These are phyloP conservation scores for Trichogramma evanescens DNA, from an alignment of 2,888 invertebrate genomes.

Conservation along the genomic window DNA sequence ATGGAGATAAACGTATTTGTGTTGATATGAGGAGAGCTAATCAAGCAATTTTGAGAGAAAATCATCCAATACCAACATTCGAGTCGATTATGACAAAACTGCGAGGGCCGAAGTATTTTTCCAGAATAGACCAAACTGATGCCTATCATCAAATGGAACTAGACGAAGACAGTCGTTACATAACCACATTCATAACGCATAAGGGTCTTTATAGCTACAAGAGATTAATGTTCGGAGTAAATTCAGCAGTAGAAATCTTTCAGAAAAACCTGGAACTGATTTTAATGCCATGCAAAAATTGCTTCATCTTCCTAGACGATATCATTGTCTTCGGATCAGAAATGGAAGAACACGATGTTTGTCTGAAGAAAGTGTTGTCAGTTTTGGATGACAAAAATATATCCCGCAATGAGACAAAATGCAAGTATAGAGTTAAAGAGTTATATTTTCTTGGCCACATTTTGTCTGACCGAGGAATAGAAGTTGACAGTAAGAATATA, in stretches of 20 bases:
- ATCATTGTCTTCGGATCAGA: conserved; percentile 37
- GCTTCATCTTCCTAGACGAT: conserved; percentile 31
- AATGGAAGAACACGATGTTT: conserved; percentile 31
- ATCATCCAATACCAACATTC: neutral
- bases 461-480: neutral
- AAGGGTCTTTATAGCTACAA: too few relatives aligned
- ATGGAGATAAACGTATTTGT: conserved; percentile 8
- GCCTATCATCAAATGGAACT: conserved; percentile 8
- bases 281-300: conserved; percentile 24
- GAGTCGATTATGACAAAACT: neutral
- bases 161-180: conserved; percentile 4
- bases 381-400: conserved; percentile 16
- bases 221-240: conserved; percentile 44
- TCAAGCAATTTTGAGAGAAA: too few relatives aligned
- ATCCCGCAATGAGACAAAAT: conserved; percentile 23
- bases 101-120: neutral
- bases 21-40: conserved; percentile 20
- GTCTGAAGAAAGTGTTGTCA: conserved; percentile 21
- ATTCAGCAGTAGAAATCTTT: conserved; percentile 45
- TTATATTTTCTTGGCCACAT: too few relatives aligned
- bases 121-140: conserved; percentile 1
- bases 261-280: conserved; percentile 25
- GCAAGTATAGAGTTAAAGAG: conserved; percentile 12
- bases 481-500: conserved; percentile 5
- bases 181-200: conserved; percentile 41